Evolutionary conservation across 2,797 vertebrate species (phyloP).

Genomic region (Acrossocheilus fasciatus): DNA sequence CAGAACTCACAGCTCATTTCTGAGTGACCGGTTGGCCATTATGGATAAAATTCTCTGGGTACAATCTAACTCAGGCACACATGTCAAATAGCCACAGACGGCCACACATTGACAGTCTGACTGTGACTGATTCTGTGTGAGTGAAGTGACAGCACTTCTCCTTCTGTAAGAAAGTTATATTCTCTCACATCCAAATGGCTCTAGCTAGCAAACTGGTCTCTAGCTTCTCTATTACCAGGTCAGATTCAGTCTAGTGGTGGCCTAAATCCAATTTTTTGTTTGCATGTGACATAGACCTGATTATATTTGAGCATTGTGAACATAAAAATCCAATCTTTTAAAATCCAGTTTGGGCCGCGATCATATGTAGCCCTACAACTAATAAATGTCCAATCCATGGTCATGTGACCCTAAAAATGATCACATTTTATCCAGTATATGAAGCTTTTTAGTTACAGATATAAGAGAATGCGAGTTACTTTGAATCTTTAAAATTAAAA

Average conservation of each 20-base stretch:
- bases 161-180: conserved; percentile 4
- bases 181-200: conserved; percentile 4
- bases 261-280: background rate
- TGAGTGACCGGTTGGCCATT: conserved; percentile 4
- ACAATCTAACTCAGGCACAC: conserved; percentile 22
- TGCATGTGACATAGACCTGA: background rate
- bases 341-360: background rate
- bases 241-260: background rate
- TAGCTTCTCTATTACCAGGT: background rate
- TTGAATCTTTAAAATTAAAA: background rate
- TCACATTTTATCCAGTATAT: background rate
- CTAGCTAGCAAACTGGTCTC: background rate
- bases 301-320: conserved; percentile 6
- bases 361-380: background rate
- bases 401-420: background rate
- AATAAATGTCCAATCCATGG: background rate
- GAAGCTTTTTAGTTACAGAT: background rate
- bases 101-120: conserved; percentile 24
- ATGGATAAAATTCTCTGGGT: background rate
- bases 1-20: conserved; percentile 3
- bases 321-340: background rate
- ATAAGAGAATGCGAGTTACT: background rate
- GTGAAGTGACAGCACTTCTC: conserved; percentile 22
- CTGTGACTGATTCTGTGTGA: conserved; percentile 18
- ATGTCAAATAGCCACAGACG: conserved; percentile 27